Percentiles rank a stretch among this genome's conserved stretches.
Conservation (phyloP, 2,888 invertebrate genomes). For the Philereme vetulata region DNA sequence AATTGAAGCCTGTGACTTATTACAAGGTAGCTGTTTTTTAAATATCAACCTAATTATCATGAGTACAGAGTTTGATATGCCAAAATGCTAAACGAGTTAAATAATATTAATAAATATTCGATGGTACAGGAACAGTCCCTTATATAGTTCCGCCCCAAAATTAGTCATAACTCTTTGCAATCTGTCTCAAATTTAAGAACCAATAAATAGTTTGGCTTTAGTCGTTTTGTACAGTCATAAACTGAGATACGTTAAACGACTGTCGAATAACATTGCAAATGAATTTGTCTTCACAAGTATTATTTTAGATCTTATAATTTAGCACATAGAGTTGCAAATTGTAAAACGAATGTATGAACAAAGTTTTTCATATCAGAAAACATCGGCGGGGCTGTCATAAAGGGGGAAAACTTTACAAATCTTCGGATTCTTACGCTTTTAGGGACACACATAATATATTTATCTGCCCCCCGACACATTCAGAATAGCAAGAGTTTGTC, state of each 20-base stretch:
- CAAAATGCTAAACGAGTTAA: no score
- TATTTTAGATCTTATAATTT: slow-evolving; percentile 43
- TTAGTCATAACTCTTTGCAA: slow-evolving; percentile 51
- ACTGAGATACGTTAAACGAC: slow-evolving; percentile 74
- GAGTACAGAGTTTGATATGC: no score
- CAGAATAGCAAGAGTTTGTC: slow-evolving; percentile 71
- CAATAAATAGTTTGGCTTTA: slow-evolving; percentile 66
- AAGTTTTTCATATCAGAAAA: slow-evolving; percentile 80
- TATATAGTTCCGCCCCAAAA: slow-evolving; percentile 14
- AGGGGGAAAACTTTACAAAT: slow-evolving; percentile 81
- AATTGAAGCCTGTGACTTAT: slow-evolving; percentile 30
- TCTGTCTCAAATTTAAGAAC: slow-evolving; percentile 60
- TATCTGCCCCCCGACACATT: slow-evolving; percentile 81
- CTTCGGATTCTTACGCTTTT: slow-evolving; percentile 80
- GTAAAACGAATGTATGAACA: slow-evolving; percentile 30
- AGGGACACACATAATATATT: slow-evolving; percentile 80
- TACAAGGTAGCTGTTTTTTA: slow-evolving; percentile 10
- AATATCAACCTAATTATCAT: slow-evolving; percentile 5
- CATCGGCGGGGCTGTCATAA: slow-evolving; percentile 78
- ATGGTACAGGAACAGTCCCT: neutral
- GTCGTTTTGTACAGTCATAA: slow-evolving; percentile 68
- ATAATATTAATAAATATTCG: no score
- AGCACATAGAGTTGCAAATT: slow-evolving; percentile 46
- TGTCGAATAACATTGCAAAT: slow-evolving; percentile 70
- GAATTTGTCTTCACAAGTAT: slow-evolving; percentile 51